These are phyloP conservation scores for Ditylenchus dipsaci DNA, from an alignment of 1,140 invertebrate genomes.

Conservation along the genomic window DNA sequence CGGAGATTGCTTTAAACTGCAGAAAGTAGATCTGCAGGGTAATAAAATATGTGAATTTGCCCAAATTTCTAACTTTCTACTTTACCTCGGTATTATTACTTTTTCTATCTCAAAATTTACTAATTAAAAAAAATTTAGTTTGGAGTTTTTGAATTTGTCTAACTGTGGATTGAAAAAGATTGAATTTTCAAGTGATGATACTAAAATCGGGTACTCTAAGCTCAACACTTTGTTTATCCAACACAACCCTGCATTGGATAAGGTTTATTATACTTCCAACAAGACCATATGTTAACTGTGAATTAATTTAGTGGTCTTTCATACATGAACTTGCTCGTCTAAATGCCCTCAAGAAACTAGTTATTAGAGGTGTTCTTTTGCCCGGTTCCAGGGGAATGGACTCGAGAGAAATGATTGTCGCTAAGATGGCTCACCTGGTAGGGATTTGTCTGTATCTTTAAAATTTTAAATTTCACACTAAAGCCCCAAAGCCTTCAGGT, in stretches of 20 bases:
- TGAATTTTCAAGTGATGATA: constrained; percentile 2
- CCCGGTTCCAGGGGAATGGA: constrained; percentile 33
- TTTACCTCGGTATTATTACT: constrained; percentile 18
- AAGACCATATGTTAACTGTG: background rate
- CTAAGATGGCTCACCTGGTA: constrained; percentile 32
- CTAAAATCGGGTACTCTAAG: background rate
- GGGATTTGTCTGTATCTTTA: background rate
- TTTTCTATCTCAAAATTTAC: too few species aligned
- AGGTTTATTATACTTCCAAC: constrained; percentile 5
- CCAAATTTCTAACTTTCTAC: constrained; percentile 2
- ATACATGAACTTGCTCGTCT: constrained; percentile 33
- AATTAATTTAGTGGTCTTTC: constrained; percentile 38
- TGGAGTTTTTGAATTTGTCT: constrained; percentile 26
- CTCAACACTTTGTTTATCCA: constrained; percentile 26
- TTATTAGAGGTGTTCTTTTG: constrained; percentile 18
- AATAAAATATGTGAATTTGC: constrained; percentile 20
- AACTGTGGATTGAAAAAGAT: constrained; percentile 18
- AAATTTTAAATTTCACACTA: too few species aligned
- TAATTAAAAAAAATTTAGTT: constrained; percentile 8
- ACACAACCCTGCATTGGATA: constrained; percentile 26
- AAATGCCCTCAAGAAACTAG: constrained; percentile 31
- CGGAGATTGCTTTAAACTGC: constrained; percentile 7
- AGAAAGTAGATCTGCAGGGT: constrained; percentile 21
- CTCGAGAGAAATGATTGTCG: constrained; percentile 36
- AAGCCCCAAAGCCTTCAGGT: constrained; percentile 5